Percentiles rank a stretch among this genome's conserved stretches.
These are phyloP conservation scores for Pecten maximus DNA, from an alignment of 2,888 invertebrate genomes.

Conservation along the genomic window DNA sequence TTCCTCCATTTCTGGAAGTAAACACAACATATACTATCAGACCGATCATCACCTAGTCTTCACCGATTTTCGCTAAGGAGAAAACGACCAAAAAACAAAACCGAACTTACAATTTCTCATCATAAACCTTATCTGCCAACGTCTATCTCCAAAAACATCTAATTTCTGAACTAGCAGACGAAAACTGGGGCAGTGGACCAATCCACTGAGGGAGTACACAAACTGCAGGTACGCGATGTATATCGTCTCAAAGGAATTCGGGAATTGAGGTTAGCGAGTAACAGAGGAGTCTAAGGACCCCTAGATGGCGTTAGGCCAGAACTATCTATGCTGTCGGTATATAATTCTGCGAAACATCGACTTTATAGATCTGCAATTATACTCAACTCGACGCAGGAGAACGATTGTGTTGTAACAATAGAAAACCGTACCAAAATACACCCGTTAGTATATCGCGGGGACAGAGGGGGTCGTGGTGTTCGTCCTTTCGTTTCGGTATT, in stretches of 20 bases:
- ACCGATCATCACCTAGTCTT: neutral
- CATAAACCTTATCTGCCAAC: constrained; percentile 25
- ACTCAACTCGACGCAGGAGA: neutral
- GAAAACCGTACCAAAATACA: neutral
- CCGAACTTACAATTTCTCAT: neutral
- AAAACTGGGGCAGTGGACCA: constrained; percentile 13
- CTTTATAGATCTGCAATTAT: neutral
- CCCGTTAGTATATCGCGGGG: neutral
- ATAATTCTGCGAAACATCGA: neutral
- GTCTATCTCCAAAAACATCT: constrained; percentile 14
- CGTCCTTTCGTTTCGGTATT: neutral
- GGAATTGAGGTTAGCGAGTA: constrained; percentile 18
- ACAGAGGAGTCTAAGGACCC: neutral
- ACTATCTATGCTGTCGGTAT: neutral
- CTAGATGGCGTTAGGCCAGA: neutral
- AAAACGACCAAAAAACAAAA: neutral
- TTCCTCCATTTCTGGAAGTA: neutral
- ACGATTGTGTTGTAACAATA: neutral
- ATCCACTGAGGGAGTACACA: neutral
- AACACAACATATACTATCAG: neutral
- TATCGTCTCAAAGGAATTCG: constrained; percentile 4
- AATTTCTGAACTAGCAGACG: constrained; percentile 18
- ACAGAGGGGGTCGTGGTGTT: no score
- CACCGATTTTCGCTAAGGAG: constrained; percentile 16
- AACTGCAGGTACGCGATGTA: neutral